A percentile compares a stretch with the other conserved stretches of the same genome.
phyloP scores from a whole-genome alignment of 1,140 invertebrate genomes.

The Penaeus chinensis region DNA sequence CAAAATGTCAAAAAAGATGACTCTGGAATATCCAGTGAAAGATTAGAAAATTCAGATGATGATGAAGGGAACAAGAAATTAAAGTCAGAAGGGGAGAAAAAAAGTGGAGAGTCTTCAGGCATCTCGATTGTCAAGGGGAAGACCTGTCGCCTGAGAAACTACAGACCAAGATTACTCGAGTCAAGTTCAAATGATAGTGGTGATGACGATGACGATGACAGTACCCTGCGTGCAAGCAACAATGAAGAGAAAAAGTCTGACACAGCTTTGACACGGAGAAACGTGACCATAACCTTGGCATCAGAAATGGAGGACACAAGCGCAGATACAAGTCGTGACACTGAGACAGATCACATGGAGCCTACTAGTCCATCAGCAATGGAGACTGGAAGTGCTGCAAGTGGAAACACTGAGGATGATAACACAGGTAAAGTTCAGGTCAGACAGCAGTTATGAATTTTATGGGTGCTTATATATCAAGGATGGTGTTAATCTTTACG shows the following conservation, averaged over 20 bases:
- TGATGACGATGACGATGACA: not conserved
- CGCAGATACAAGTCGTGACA: not conserved
- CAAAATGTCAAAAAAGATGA: not conserved
- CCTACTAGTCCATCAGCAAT: constrained; percentile 22
- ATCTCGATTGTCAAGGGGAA: not conserved
- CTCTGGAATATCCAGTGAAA: not conserved
- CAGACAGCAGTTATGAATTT: not conserved
- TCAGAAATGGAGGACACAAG: constrained; percentile 30
- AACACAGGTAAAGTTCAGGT: constrained; percentile 23
- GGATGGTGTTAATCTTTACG: too few relatives aligned
- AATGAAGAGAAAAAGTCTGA: not conserved
- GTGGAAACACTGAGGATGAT: constrained; percentile 33
- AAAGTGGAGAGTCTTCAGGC: constrained; percentile 23
- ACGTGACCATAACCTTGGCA: not conserved
- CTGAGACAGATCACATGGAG: constrained; percentile 28
- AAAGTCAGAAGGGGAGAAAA: constrained; percentile 16
- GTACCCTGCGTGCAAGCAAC: not conserved
- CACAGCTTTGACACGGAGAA: not conserved
- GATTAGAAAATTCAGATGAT: not conserved
- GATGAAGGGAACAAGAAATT: constrained; percentile 8
- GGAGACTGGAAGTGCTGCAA: constrained; percentile 33
- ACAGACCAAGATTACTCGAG: not conserved
- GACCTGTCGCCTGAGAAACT: not conserved
- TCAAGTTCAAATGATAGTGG: constrained; percentile 31
- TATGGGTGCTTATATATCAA: too few relatives aligned